Evolutionary conservation across 2,797 vertebrate genomes (phyloP), one percentile per base, ranked within the genome.

Genomic region (Periophthalmus magnuspinnatus): DNA sequence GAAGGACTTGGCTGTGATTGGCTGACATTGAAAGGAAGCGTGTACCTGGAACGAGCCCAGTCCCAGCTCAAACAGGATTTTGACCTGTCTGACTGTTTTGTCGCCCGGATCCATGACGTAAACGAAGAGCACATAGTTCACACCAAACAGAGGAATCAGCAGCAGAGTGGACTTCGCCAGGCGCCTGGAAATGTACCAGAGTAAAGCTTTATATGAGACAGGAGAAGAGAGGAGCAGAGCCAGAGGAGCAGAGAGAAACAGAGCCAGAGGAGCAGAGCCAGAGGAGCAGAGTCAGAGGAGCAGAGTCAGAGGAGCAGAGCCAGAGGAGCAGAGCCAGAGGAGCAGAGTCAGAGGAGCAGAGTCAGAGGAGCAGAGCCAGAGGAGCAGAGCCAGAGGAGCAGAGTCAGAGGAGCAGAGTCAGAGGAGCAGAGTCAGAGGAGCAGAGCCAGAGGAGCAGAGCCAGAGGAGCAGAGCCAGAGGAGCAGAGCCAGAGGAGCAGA

Each of bases 111-210:
- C 91, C 85, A 86, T 78, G 77, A 92, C 68, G 70, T 95, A 96
- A 61, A 96, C 94, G 54, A 98, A 97, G 73, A 97, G 91, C 75
- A 96, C 87, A 65, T 98, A 97, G 92, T 99, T 95, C 41, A 96
- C 84, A 16, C 97, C 97, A 13, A 98, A 98, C 63, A 99, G 92
- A 0, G 97, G 97, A 77, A 98, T 97, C 65, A 99, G 92, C 86
- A 99, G 85, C 76, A 99, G 90, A 0, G 97, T 98, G 63, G 97
- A 99, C 89, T 97, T 98, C 19, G 97, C 92, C 76, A 99, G 94
- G 72, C 96, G 94, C 89, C 97, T 99, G 69, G n/a, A 10, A 54
- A 45, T 45, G 41, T 45, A 45, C 41, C 41, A 45, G 13, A 45
- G 41, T 14, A 5, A 16, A 45, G 41, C 41, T 45, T 45, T 45